Conservation (phyloP, 2,113 vertebrate species). For the Notiomystis cincta region DNA sequence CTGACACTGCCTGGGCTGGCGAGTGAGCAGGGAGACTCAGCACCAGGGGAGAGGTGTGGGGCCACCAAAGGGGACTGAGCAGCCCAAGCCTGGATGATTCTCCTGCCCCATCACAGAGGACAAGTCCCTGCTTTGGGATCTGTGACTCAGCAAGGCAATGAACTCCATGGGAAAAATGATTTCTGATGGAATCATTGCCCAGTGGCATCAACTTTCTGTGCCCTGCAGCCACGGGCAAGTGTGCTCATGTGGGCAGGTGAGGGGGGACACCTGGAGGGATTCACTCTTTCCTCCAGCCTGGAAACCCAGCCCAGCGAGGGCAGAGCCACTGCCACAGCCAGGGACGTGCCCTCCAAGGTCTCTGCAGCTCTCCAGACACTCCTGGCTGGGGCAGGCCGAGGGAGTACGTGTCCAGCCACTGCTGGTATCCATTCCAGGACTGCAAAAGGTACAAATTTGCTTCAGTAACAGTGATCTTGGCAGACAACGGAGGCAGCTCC, state of each 20-base stretch:
- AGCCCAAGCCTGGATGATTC: neutral
- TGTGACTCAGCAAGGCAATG: neutral
- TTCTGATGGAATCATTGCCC: neutral
- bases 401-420: slow-evolving; percentile 34
- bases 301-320: neutral
- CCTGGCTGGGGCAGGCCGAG: neutral
- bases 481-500: neutral
- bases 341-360: neutral
- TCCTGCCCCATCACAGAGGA: neutral
- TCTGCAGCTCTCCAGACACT: neutral
- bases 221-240: neutral
- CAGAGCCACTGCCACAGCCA: fast-evolving
- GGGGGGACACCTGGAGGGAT: neutral
- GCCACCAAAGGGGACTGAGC: neutral
- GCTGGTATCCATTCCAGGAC: slow-evolving; percentile 2
- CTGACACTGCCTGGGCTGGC: fast-evolving
- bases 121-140: neutral
- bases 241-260: neutral
- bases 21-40: neutral
- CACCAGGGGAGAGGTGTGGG: neutral
- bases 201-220: neutral
- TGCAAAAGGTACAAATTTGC: slow-evolving; percentile 15
- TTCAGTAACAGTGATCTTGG: slow-evolving; percentile 27
- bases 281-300: neutral
- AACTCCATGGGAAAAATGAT: neutral